phyloP scores from a whole-genome alignment of 2,888 invertebrate species.

The Nomada flava region DNA sequence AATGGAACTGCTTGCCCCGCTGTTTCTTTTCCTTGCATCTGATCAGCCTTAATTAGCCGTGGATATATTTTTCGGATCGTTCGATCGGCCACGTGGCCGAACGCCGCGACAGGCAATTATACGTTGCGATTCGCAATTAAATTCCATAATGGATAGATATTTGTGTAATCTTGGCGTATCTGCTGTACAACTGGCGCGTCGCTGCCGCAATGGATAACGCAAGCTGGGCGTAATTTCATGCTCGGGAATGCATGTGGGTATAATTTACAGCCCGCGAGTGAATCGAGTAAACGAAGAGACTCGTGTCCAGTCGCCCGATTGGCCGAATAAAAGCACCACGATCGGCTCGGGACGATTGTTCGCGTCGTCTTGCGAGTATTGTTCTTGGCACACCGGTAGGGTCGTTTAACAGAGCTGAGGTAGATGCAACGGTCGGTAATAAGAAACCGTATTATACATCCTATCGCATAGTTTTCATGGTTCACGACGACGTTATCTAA shows the following conservation, averaged over 20 bases:
- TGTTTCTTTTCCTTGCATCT: not conserved
- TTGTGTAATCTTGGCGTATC: conserved; percentile 48
- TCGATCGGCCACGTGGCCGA: not conserved
- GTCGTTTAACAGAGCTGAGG: conserved; percentile 41
- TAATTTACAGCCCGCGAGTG: conserved; percentile 40
- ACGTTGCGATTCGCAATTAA: conserved; percentile 48
- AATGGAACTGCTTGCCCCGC: not conserved
- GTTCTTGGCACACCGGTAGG: conserved; percentile 30
- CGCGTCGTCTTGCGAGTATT: conserved; percentile 27
- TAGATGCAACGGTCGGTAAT: conserved; percentile 54
- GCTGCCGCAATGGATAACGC: conserved; percentile 33
- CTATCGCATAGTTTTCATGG: conserved; percentile 62
- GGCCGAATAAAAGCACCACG: conserved; percentile 5
- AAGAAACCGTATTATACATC: conserved; percentile 62
- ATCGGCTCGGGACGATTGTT: conserved; percentile 11
- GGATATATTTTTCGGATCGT: conserved; percentile 30
- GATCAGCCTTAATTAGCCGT: conserved; percentile 34
- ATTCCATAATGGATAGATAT: conserved; percentile 47
- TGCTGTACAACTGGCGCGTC: not conserved
- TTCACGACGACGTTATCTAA: conserved; percentile 61
- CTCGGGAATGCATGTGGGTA: conserved; percentile 45
- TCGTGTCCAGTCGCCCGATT: conserved; percentile 11
- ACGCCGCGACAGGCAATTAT: conserved; percentile 27
- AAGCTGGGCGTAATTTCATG: conserved; percentile 51
- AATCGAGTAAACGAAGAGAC: not conserved